These are phyloP conservation scores for Hippoglossus stenolepis DNA, from an alignment of 2,113 vertebrate species.

Conservation along the genomic window DNA sequence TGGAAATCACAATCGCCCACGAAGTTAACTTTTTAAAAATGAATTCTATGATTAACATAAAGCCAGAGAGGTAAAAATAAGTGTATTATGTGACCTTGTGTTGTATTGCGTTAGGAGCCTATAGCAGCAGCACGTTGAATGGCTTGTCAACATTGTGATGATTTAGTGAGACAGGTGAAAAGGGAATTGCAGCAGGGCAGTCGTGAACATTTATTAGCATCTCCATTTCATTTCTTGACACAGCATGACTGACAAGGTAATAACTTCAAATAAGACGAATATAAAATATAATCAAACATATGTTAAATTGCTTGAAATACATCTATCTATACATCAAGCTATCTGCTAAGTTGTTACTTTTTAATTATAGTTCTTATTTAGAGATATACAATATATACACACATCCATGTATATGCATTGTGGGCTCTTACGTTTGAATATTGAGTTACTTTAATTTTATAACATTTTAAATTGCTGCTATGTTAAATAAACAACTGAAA, in stretches of 20 bases:
- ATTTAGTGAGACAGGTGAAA: neutral
- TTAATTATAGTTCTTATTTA: neutral
- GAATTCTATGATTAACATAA: neutral
- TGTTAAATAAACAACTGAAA: neutral
- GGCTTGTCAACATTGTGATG: neutral
- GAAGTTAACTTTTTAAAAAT: neutral
- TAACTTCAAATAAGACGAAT: neutral
- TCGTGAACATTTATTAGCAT: neutral
- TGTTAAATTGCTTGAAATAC: neutral
- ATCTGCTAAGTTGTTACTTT: neutral
- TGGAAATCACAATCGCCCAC: no score
- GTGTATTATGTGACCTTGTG: neutral
- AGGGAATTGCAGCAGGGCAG: neutral
- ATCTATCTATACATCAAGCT: neutral
- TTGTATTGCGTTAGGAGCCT: neutral
- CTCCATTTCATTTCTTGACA: neutral
- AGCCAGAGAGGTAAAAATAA: neutral
- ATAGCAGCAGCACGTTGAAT: neutral
- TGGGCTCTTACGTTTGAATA: neutral
- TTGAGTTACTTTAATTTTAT: no score
- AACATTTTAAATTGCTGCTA: neutral
- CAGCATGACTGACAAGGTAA: neutral
- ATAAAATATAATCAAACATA: neutral
- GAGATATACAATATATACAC: neutral
- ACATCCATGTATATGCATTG: neutral